Percentiles rank a stretch among this genome's conserved stretches.
These are phyloP conservation scores for Gobio gobio DNA, from an alignment of 2,113 vertebrate genomes.

Conservation along the genomic window DNA sequence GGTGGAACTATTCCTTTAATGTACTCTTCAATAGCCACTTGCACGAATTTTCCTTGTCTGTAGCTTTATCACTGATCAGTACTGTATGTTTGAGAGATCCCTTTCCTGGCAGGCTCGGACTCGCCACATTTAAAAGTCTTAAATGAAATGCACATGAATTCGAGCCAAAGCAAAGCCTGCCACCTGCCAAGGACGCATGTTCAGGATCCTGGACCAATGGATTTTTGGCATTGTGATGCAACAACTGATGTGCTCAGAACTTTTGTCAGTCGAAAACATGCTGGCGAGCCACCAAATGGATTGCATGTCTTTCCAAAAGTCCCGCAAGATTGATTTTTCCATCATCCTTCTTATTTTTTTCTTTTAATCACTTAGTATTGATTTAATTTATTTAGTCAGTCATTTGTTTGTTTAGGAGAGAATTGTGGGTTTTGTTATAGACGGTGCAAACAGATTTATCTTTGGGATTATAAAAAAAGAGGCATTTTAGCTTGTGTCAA, in stretches of 20 bases:
- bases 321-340: not conserved
- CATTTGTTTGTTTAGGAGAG: not conserved
- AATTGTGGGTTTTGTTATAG: constrained; percentile 15
- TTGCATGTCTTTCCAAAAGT: constrained; percentile 18
- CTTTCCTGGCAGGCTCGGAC: not conserved
- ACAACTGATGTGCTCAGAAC: constrained; percentile 18
- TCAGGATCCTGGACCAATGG: constrained; percentile 2
- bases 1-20: not conserved
- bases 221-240: constrained; percentile 20
- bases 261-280: constrained; percentile 6
- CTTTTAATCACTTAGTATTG: constrained; percentile 16
- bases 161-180: constrained; percentile 22
- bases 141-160: constrained; percentile 18
- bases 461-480: not conserved
- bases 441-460: constrained; percentile 9
- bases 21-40: not conserved
- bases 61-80: not conserved
- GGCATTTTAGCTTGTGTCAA: constrained; percentile 27
- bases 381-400: constrained; percentile 13
- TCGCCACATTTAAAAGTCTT: constrained; percentile 16
- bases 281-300: not conserved
- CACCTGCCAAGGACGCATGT: constrained; percentile 24
- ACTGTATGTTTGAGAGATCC: constrained; percentile 5
- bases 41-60: too few relatives aligned
- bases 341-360: not conserved